Base-by-base conservation (phyloP, 2,797 vertebrate genomes). In the Falco naumanni region DNA sequence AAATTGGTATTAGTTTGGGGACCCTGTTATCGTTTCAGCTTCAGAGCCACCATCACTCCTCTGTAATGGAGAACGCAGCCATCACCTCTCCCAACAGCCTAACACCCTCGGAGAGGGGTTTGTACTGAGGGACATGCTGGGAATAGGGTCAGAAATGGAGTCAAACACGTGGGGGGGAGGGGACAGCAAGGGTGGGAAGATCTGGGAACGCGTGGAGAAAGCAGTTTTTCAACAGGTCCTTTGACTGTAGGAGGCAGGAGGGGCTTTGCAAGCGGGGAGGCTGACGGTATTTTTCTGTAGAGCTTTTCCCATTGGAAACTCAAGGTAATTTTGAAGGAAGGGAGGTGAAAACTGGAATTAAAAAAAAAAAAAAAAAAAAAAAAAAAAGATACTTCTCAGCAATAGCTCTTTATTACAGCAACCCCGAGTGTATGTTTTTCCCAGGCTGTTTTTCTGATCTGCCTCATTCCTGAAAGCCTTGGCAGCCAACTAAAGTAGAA, bases 381-480 rank as follows among this genome's bases (percentile, higher is more conserved):
- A 48, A 64, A 92, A 53, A 2, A 5, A 86, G 8, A 22, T 41
- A 1, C 24, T 53, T 68, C 60, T 65, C n/a, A 57, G 53, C 34
- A 74, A 16, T 45, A 70, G 33, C 53, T 88, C 60, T 66, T 79
- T 56, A 61, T 89, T 64, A 13, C 50, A 95, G 83, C 87, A 80
- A 3, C 21, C 59, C 33, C 1, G 0, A 63, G 34, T 4, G 2
- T 53, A 11, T 69, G 59, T 28, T 93, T 88, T 82, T 95, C 87
- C 80, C 65, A 68, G 83, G 72, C 79, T 78, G 45, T 65, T 90
- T 63, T 68, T 78, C 60, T 91, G 76, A 45, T 60, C 60, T 68
- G 50, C 80, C 71, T 91, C 85, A 16, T 95, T 90, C 89, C 86
- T 93, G 70, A 60, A 65, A 63, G 54, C 92, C 43, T 82, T 93